These are phyloP conservation scores for Myotis daubentonii DNA, from an alignment of 2,797 vertebrate genomes.

Conservation along the genomic window DNA sequence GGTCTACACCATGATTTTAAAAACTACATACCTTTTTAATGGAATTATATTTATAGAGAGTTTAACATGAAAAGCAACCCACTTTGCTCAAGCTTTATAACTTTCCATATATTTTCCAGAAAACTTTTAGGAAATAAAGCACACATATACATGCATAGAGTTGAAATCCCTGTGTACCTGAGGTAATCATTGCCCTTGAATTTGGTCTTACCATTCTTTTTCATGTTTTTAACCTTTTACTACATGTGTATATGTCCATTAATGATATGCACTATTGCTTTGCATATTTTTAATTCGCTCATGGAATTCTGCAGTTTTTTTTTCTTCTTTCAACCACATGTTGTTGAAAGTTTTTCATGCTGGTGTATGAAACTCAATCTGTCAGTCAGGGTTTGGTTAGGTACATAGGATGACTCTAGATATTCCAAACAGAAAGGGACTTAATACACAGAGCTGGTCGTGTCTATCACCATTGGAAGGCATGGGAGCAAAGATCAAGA, in stretches of 20 bases:
- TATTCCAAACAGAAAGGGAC: background rate
- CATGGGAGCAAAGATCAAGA: background rate
- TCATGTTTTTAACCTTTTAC: background rate
- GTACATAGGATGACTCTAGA: background rate
- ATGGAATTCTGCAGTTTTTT: slow-evolving; percentile 7
- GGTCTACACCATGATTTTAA: background rate
- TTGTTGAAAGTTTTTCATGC: background rate
- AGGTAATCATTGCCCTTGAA: background rate
- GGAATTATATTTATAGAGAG: background rate
- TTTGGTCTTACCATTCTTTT: background rate
- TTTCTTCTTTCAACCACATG: background rate
- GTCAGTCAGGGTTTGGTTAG: background rate
- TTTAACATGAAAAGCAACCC: background rate
- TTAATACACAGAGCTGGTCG: background rate
- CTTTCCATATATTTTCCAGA: background rate
- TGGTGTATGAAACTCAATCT: background rate
- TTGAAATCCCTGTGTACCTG: background rate
- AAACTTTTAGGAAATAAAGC: background rate
- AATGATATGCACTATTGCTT: background rate
- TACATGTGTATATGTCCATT: background rate
- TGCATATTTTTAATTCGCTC: background rate
- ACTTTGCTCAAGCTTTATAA: background rate
- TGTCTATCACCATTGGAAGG: background rate
- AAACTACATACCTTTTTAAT: background rate
- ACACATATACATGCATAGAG: background rate